Conservation (phyloP, 1,140 invertebrate genomes). For the Trachelipus rathkii region DNA sequence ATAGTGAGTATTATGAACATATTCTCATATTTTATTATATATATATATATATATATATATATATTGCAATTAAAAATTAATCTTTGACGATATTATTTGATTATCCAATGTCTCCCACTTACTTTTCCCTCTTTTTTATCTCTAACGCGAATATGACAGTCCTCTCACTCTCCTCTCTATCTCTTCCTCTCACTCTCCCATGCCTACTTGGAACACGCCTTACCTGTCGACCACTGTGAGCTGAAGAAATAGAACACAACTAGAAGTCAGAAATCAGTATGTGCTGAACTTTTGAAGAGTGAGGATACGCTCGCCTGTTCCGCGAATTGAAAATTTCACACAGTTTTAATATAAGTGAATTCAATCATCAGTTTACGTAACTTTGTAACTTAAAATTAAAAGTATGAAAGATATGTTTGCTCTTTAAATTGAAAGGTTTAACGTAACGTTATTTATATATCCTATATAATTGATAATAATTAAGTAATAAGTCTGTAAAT, state of each 20-base stretch:
- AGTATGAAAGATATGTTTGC: neutral
- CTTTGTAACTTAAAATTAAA: neutral
- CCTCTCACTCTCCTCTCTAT: constrained; percentile 1
- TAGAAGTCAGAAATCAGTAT: constrained; percentile 10
- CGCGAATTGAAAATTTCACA: neutral
- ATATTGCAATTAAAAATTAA: too few species aligned
- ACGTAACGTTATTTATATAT: too few species aligned
- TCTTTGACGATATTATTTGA: too few species aligned
- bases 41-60: too few species aligned
- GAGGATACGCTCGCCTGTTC: neutral
- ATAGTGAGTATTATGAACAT: too few species aligned
- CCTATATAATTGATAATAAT: too few species aligned
- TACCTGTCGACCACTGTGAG: constrained; percentile 1
- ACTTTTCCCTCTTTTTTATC: too few species aligned
- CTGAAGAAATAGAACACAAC: constrained; percentile 2
- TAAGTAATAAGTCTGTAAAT: too few species aligned
- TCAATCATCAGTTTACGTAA: neutral
- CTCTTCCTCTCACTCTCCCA: neutral
- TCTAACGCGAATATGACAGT: neutral
- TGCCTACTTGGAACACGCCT: constrained; percentile 1
- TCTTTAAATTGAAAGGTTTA: too few species aligned
- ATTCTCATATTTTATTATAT: too few species aligned
- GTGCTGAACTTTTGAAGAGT: neutral
- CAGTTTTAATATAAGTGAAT: neutral
- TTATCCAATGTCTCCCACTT: too few species aligned